Evolutionary conservation across 35 echinoderm and acorn worm species (phyloP).

Genomic region (Apostichopus japonicus): DNA sequence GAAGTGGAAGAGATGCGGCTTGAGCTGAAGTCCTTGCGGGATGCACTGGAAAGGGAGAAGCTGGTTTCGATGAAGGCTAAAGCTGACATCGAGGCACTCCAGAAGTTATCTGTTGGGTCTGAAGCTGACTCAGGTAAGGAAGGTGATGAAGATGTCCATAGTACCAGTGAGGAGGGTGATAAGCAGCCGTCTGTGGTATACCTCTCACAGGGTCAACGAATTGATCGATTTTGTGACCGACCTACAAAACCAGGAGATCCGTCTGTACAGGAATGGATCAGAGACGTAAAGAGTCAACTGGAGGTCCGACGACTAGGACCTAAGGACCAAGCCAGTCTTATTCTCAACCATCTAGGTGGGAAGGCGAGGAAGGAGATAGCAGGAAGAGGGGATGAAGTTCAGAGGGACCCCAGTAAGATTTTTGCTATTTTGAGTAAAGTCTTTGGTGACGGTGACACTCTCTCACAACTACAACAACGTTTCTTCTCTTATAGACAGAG

Average conservation of each 20-base stretch:
- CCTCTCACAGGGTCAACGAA: too few relatives aligned
- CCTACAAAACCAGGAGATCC: not conserved
- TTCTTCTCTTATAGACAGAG: not conserved
- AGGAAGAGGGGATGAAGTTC: not conserved
- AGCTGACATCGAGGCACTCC: too few relatives aligned
- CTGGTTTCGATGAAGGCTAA: too few relatives aligned
- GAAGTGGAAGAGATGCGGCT: too few relatives aligned
- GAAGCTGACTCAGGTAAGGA: too few relatives aligned
- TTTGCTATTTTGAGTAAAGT: not conserved
- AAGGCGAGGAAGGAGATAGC: not conserved
- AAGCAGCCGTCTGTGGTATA: too few relatives aligned
- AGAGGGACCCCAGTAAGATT: not conserved
- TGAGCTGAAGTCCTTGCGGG: too few relatives aligned
- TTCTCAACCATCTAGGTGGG: not conserved
- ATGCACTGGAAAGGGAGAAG: too few relatives aligned
- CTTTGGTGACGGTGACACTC: not conserved
- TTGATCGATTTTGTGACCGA: not conserved
- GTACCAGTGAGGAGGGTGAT: too few relatives aligned
- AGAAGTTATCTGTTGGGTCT: too few relatives aligned
- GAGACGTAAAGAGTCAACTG: not conserved
- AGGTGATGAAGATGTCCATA: too few relatives aligned
- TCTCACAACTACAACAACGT: not conserved
- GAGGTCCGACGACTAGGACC: not conserved
- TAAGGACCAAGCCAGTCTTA: not conserved
- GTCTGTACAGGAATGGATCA: not conserved